Evolutionary conservation across 1,140 invertebrate species (phyloP).

Genomic region (Lycorma delicatula): DNA sequence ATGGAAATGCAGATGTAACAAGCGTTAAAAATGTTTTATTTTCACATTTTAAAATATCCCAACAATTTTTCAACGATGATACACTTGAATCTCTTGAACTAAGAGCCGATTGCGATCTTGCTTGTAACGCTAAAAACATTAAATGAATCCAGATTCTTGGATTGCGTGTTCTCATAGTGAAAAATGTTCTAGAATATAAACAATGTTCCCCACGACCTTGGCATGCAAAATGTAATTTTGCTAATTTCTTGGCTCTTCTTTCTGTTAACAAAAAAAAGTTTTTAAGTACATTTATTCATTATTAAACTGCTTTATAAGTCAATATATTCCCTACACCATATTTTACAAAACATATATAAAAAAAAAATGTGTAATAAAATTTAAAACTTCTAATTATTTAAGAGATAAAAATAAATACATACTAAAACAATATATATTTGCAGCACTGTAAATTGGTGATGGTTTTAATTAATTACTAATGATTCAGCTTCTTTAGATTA

Average conservation of each 20-base stretch:
- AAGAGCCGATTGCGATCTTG: conserved; percentile 65
- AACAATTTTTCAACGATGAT: conserved; percentile 77
- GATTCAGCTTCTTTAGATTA: no score
- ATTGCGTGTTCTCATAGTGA: conserved; percentile 77
- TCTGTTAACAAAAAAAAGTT: no score
- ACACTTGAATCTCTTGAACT: conserved; percentile 77
- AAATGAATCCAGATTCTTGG: conserved; percentile 87
- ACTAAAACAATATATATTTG: no score
- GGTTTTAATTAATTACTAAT: no score
- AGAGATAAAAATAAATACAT: no score
- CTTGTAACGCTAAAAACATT: conserved; percentile 88
- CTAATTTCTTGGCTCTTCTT: conserved; percentile 71
- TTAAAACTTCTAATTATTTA: no score
- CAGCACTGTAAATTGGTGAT: no score
- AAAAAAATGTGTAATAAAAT: no score
- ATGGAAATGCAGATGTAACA: conserved; percentile 87
- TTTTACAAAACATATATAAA: no score
- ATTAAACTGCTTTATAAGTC: no score
- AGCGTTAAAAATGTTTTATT: conserved; percentile 82
- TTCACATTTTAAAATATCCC: conserved; percentile 86
- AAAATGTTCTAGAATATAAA: conserved; percentile 76
- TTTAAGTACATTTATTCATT: no score
- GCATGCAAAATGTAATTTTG: conserved; percentile 83
- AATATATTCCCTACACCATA: no score
- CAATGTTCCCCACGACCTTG: conserved; percentile 78